Conservation (phyloP, 2,797 vertebrate genomes). For the Neopelma chrysocephalum region DNA sequence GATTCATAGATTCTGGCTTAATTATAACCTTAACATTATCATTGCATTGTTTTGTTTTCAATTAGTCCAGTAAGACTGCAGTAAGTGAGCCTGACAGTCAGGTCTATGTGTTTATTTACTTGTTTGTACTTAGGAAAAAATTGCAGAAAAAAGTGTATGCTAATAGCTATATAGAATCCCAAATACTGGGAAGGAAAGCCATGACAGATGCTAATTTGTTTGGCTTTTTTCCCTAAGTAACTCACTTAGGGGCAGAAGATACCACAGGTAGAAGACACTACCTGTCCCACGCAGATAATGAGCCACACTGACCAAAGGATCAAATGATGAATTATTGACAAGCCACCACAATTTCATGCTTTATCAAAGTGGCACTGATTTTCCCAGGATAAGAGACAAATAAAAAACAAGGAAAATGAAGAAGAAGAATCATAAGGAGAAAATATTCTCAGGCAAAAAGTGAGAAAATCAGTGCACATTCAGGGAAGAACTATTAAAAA, state of each 20-base stretch:
- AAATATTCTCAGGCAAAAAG: not conserved
- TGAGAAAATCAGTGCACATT: not conserved
- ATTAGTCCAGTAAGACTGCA: not conserved
- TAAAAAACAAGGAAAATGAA: not conserved
- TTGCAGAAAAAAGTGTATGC: not conserved
- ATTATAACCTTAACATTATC: not conserved
- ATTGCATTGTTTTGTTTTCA: not conserved
- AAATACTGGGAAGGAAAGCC: not conserved
- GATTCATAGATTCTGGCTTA: constrained; percentile 29
- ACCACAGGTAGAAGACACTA: not conserved
- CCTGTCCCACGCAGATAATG: not conserved
- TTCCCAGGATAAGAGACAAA: not conserved
- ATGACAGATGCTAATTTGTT: not conserved
- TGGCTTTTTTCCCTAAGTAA: not conserved
- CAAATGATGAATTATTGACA: not conserved
- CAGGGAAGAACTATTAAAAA: not conserved
- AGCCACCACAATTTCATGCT: not conserved
- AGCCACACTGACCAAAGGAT: not conserved
- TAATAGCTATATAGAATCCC: not conserved
- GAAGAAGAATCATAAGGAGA: not conserved
- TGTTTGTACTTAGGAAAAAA: not conserved
- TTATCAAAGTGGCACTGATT: not conserved
- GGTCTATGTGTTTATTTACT: not conserved
- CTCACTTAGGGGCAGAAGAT: not conserved
- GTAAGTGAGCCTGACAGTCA: not conserved